Evolutionary conservation across 92 coral and sea anemone genomes (phyloP).

Genomic region (Nematostella vectensis): DNA sequence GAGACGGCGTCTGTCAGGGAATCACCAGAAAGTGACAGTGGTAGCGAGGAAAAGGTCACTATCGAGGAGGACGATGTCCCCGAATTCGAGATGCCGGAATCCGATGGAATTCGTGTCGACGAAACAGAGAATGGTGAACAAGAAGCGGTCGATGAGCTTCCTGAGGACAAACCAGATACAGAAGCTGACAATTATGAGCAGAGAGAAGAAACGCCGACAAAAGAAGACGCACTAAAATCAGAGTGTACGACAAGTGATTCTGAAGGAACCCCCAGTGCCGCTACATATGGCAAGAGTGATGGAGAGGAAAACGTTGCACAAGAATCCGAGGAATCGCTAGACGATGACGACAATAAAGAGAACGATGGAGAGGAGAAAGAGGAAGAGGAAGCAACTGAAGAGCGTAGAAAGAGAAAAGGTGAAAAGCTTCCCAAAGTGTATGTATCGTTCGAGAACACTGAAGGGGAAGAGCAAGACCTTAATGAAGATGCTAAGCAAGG

Average conservation of each 20-base stretch:
- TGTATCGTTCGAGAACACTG: slow-evolving; percentile 7
- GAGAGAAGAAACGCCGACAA: too few relatives aligned
- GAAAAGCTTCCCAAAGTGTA: slow-evolving; percentile 1
- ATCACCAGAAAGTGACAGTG: not conserved
- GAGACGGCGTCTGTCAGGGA: not conserved
- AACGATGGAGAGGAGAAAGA: not conserved
- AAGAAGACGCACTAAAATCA: too few relatives aligned
- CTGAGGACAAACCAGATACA: too few relatives aligned
- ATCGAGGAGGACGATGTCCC: not conserved
- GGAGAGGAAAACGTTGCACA: not conserved
- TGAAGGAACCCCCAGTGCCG: too few relatives aligned
- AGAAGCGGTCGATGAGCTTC: not conserved
- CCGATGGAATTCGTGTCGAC: not conserved
- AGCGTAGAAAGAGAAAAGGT: not conserved
- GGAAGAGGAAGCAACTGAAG: not conserved
- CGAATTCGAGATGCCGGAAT: not conserved
- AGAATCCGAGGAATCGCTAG: slow-evolving; percentile 1
- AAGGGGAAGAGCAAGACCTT: slow-evolving; percentile 7
- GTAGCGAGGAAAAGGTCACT: not conserved
- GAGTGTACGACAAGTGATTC: too few relatives aligned
- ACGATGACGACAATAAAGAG: not conserved
- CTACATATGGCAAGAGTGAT: too few relatives aligned
- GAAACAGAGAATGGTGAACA: not conserved
- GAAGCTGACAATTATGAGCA: too few relatives aligned
- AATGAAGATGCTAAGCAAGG: slow-evolving; percentile 1